phyloP scores from a whole-genome alignment of 2,888 invertebrate species.

The Abrostola triplasia region DNA sequence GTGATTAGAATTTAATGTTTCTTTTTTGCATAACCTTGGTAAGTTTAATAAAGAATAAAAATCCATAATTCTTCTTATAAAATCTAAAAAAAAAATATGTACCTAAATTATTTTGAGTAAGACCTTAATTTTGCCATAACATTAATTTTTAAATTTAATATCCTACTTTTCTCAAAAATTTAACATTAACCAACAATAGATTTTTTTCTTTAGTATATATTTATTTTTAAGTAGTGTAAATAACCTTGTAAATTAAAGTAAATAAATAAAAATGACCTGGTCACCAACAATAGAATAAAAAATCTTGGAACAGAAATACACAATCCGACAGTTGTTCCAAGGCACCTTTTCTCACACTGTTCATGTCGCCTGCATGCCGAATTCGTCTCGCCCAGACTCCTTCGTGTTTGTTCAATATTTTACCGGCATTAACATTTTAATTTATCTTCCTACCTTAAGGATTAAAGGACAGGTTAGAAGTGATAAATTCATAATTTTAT shows the following conservation, averaged over 20 bases:
- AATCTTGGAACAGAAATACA: constrained; percentile 11
- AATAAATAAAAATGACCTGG: not conserved
- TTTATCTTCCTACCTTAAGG: constrained; percentile 61
- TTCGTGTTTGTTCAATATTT: constrained; percentile 67
- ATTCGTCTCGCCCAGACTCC: constrained; percentile 64
- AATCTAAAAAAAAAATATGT: too few species aligned
- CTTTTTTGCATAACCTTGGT: too few species aligned
- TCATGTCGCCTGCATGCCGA: constrained; percentile 57
- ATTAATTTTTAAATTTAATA: too few species aligned
- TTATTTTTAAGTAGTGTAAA: too few species aligned
- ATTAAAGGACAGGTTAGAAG: constrained; percentile 61
- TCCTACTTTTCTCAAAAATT: too few species aligned
- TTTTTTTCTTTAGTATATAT: too few species aligned
- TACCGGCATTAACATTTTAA: constrained; percentile 69
- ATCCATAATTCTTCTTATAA: too few species aligned
- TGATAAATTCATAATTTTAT: constrained; percentile 68
- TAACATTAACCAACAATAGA: too few species aligned
- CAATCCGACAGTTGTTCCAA: constrained; percentile 13
- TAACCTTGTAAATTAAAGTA: too few species aligned
- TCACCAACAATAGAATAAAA: not conserved
- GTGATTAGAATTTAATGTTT: not conserved
- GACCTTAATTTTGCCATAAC: too few species aligned
- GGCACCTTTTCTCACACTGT: constrained; percentile 56
- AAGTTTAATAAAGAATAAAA: too few species aligned
- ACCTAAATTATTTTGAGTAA: too few species aligned